Conservation (phyloP, 2,113 vertebrate species). For the Epinephelus moara region DNA sequence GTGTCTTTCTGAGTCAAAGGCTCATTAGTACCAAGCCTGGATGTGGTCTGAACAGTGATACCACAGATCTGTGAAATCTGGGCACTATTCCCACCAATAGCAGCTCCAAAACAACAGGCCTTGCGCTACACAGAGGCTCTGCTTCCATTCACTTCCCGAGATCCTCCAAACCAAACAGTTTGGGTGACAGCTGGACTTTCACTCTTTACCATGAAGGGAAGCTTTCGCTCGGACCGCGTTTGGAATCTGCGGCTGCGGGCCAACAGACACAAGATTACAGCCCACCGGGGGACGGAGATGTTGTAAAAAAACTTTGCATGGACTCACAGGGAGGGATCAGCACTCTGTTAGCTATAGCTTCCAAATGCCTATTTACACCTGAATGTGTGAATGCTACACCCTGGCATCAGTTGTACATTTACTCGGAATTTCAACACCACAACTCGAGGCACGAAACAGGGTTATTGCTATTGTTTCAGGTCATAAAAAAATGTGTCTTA, state of each 20-base stretch:
- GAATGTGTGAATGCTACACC: slow-evolving; percentile 28
- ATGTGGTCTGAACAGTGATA: slow-evolving; percentile 46
- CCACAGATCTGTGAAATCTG: slow-evolving; percentile 59
- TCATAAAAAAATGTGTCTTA: slow-evolving; percentile 40
- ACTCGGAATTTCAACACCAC: slow-evolving; percentile 23
- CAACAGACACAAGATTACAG: slow-evolving; percentile 69
- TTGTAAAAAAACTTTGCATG: slow-evolving; percentile 15
- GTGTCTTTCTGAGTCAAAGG: slow-evolving; percentile 34
- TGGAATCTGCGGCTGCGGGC: slow-evolving; percentile 62
- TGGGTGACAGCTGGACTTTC: slow-evolving; percentile 77
- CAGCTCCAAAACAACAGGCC: slow-evolving; percentile 52
- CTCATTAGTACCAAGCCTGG: slow-evolving; percentile 55
- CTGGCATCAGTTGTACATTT: slow-evolving; percentile 20
- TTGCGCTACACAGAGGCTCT: slow-evolving; percentile 32
- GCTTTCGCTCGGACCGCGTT: slow-evolving; percentile 45
- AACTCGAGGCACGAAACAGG: slow-evolving; percentile 10
- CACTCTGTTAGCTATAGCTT: slow-evolving; percentile 3
- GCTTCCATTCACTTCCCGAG: slow-evolving; percentile 49
- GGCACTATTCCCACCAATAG: slow-evolving; percentile 42
- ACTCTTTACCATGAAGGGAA: slow-evolving; percentile 50
- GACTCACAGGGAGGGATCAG: slow-evolving; percentile 6
- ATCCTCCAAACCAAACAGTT: slow-evolving; percentile 71
- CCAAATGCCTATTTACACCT: slow-evolving; percentile 40
- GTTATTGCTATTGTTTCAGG: slow-evolving; percentile 17
- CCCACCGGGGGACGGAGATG: slow-evolving; percentile 28